Base-by-base conservation (phyloP, 2,113 vertebrate genomes). In the Rhinolophus ferrumequinum region DNA sequence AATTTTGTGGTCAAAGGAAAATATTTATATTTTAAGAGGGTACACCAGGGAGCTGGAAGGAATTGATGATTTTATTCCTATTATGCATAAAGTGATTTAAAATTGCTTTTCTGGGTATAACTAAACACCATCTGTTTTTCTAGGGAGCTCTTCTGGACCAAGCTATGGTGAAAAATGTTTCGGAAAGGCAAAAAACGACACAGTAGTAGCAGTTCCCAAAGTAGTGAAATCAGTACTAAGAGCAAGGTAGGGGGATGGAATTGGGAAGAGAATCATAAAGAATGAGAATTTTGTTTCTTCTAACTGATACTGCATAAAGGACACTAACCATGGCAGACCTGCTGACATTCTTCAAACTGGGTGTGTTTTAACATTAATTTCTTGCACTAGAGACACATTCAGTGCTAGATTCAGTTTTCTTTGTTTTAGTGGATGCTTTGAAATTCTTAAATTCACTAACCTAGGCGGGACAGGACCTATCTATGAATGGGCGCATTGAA, bases 201-300 rank as follows among this genome's bases (percentile, higher is more conserved):
- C 98, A 99, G 99, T 97, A 99, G 99, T 94, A 99, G 99, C 98
- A 99, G 99, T 96, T 99, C 99, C 1, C 99, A 99, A 69, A 99
- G 99, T 98, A 99, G 99, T 88, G 99, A 99, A 96, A 99, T 99
- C 98, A 99, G 99, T 96, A 99, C 99, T 0, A 99, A 99, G 97
- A 99, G 99, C 98, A 99, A 99, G 99, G 99, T 99, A 97, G 96
- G 98, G 67, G 72, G 28, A 4, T 7, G 44, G 24, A 9, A 0
- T 19, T 0, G 30, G 5, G 35, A 30, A 24, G 7, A 13, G 30
- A 21, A 28, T 82, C 0, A 0, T 26, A 66, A 38, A 6, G 69
- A 13, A 24, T 1, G 72, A 10, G 44, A 6, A 4, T 3, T 69
- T 14, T 11, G 2, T 50, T 60, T 41, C 76, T 84, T 8, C 58